Base-by-base conservation (phyloP, 2,797 vertebrate species). In the Falco cherrug region DNA sequence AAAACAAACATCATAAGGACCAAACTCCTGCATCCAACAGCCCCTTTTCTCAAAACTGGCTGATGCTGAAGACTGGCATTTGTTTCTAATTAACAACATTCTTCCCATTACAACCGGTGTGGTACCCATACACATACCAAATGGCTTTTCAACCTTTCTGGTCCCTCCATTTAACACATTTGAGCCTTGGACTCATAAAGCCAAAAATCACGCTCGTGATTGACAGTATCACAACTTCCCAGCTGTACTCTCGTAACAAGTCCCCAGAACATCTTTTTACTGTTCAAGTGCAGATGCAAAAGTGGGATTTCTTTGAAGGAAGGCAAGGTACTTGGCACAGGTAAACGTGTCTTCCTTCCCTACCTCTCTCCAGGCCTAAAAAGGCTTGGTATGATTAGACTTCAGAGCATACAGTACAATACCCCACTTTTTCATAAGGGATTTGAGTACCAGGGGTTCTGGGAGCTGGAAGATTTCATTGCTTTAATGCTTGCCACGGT, bases 61-160 rank as follows among this genome's bases (percentile, higher is more conserved):
- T 11, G 29, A 63, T 57, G 65, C 45, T 47, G 33, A 63, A 68
- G 81, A 25, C 61, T 87, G 67, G 50, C 63, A 37, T 87, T 84
- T 87, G 87, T 84, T 94, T 89, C 85, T 68, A 68, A 69, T 89
- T 91, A 87, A 65, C 45, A 78, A 48, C 75, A 78, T 78, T 64
- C 54, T 70, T 87, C 80, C 89, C 1, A 0, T 19, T 73, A 57
- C 78, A 11, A 68, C 0, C 1, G 53, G 43, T 61, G 82, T 37
- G 75, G 84, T 16, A 92, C 71, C 50, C 86, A 61, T 11, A 2
- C 33, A 33, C 59, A 65, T 71, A 71, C 65, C 84, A 87, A 75
- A 51, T 2, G 43, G 41, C 87, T 93, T 95, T 79, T 51, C 63
- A 60, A 41, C 68, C 53, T 87, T 51, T 56, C 67, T 43, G 78